Conservation (phyloP, 2,113 vertebrate genomes). For the Ursus arctos region DNA sequence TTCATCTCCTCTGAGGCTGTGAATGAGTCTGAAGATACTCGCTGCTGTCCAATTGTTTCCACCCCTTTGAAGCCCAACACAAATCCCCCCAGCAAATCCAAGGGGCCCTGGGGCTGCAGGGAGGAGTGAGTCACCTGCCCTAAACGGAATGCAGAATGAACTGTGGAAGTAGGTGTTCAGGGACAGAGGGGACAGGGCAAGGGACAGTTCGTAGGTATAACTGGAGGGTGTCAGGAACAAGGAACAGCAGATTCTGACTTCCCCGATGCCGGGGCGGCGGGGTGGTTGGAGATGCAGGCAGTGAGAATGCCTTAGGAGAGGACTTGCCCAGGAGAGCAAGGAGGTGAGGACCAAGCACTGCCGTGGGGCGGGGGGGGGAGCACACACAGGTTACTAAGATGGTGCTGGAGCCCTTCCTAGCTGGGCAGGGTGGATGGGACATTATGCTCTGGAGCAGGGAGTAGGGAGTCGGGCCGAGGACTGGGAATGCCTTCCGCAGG, state of each 20-base stretch:
- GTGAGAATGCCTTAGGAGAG: neutral
- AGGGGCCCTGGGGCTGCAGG: neutral
- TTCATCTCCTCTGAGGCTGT: neutral
- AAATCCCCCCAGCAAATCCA: neutral
- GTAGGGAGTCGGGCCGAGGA: neutral
- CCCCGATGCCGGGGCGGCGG: accelerated
- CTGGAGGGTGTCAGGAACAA: neutral
- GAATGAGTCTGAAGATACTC: neutral
- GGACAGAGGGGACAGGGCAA: neutral
- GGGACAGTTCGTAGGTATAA: neutral
- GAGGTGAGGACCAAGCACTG: accelerated
- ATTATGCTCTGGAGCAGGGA: accelerated
- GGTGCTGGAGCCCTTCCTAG: neutral
- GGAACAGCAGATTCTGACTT: neutral
- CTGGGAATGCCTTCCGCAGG: accelerated
- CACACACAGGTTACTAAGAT: accelerated
- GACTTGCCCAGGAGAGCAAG: accelerated
- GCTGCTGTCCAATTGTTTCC: neutral
- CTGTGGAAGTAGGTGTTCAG: neutral
- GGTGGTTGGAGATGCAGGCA: neutral
- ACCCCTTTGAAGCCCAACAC: neutral
- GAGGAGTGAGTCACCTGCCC: neutral
- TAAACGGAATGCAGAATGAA: neutral
- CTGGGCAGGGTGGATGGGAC: neutral
- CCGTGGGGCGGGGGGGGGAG: neutral